Percentiles rank a stretch among this genome's conserved stretches.
Conservation (phyloP, 1,140 invertebrate species). For the Tetramorium alpestre region DNA sequence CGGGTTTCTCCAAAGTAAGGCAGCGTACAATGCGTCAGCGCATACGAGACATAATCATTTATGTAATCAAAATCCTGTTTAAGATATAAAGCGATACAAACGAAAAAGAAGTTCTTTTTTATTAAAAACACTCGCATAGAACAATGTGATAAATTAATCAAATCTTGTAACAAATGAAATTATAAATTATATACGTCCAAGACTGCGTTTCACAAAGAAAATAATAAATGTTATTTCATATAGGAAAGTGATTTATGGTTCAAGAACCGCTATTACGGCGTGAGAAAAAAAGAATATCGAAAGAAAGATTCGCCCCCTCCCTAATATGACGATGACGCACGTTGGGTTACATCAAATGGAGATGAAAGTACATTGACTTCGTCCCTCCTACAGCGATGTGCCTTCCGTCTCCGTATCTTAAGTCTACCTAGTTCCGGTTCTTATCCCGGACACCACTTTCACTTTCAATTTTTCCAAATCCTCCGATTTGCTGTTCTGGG, state of each 20-base stretch:
- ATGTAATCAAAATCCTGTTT: constrained; percentile 33
- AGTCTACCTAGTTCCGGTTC: constrained; percentile 74
- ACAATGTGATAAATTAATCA: neutral
- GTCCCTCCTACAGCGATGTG: constrained; percentile 4
- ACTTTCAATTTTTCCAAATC: constrained; percentile 78
- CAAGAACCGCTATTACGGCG: neutral
- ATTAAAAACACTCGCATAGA: neutral
- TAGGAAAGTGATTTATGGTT: neutral
- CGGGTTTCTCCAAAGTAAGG: constrained; percentile 17
- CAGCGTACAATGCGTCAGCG: neutral
- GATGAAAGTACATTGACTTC: constrained; percentile 70
- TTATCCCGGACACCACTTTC: constrained; percentile 78
- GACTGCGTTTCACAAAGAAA: neutral
- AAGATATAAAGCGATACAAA: constrained; percentile 6
- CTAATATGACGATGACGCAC: constrained; percentile 70
- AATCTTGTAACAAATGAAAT: neutral
- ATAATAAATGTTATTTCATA: neutral
- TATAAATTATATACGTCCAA: neutral
- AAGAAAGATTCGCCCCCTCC: constrained; percentile 58
- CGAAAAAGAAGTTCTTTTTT: neutral
- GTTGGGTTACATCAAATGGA: constrained; percentile 30
- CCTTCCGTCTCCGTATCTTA: constrained; percentile 39
- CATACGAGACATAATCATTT: constrained; percentile 23
- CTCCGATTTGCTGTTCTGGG: constrained; percentile 18
- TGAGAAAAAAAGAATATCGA: neutral